Percentiles rank a stretch among this genome's conserved stretches.
These are phyloP conservation scores for Ptilodon capucinus DNA, from an alignment of 2,888 invertebrate genomes.

Conservation along the genomic window DNA sequence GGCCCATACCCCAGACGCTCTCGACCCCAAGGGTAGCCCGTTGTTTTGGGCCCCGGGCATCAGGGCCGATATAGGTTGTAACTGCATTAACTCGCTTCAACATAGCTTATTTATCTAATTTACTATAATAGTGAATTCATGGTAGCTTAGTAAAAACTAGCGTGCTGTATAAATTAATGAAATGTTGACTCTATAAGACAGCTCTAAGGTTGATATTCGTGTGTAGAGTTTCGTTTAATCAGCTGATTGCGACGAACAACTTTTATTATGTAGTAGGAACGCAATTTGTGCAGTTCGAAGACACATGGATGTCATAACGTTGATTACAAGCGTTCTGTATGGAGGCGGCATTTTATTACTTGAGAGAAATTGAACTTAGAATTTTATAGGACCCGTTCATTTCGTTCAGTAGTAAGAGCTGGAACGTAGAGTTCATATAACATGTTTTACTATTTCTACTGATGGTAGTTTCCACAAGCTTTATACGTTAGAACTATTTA, in stretches of 20 bases:
- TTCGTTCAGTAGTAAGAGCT: neutral
- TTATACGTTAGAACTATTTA: too few species aligned
- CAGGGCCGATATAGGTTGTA: too few species aligned
- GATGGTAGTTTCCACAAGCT: too few species aligned
- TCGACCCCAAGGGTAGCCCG: too few species aligned
- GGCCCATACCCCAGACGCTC: too few species aligned
- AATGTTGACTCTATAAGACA: slow-evolving; percentile 13
- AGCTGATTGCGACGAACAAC: slow-evolving; percentile 46
- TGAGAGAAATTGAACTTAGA: neutral
- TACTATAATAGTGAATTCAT: slow-evolving; percentile 31
- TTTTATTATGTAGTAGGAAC: slow-evolving; percentile 64
- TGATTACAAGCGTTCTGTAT: slow-evolving; percentile 28
- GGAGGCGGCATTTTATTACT: slow-evolving; percentile 25
- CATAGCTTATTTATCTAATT: slow-evolving; percentile 34
- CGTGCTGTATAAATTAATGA: neutral
- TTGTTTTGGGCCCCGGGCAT: too few species aligned
- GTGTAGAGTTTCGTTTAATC: slow-evolving; percentile 26
- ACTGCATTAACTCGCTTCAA: slow-evolving; percentile 23
- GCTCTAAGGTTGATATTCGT: slow-evolving; percentile 12
- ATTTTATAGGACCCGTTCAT: neutral
- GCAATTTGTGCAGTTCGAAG: slow-evolving; percentile 53
- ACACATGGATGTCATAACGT: slow-evolving; percentile 38
- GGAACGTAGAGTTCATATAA: neutral
- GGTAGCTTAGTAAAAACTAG: slow-evolving; percentile 30
- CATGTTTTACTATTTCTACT: neutral